Percentiles rank a stretch among this genome's conserved stretches.
These are phyloP conservation scores for Salvelinus namaycush DNA, from an alignment of 2,113 vertebrate genomes.

Conservation along the genomic window DNA sequence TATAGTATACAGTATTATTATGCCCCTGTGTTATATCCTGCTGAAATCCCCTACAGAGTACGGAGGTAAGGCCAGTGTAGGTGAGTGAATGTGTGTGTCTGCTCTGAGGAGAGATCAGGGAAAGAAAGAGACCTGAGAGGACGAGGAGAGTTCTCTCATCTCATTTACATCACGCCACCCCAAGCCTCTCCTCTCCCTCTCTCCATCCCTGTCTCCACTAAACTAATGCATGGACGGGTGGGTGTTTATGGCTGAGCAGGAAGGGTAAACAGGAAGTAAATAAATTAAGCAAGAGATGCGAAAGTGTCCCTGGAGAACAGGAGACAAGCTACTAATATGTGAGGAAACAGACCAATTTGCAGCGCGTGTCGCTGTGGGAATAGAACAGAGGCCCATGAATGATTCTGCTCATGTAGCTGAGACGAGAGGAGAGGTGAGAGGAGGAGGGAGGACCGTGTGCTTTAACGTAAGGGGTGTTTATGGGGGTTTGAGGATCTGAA, in stretches of 20 bases:
- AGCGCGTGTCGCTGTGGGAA: conserved; percentile 45
- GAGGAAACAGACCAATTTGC: conserved; percentile 53
- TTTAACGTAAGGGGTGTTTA: conserved; percentile 19
- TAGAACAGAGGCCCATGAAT: conserved; percentile 27
- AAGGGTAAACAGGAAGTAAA: conserved; percentile 50
- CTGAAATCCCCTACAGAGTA: conserved; percentile 50
- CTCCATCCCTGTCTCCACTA: conserved; percentile 8
- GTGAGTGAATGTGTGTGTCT: conserved; percentile 32
- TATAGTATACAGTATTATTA: conserved; percentile 32
- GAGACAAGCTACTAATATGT: conserved; percentile 40
- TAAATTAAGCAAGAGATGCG: conserved; percentile 50
- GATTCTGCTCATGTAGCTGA: conserved; percentile 47
- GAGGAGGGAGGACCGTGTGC: conserved; percentile 3
- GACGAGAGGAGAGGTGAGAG: background rate
- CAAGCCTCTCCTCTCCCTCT: conserved; percentile 35
- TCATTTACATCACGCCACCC: conserved; percentile 65
- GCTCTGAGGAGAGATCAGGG: conserved; percentile 51
- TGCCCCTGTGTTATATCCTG: conserved; percentile 52
- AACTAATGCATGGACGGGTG: background rate
- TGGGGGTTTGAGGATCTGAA: conserved; percentile 15
- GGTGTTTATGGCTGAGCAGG: conserved; percentile 8
- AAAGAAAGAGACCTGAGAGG: conserved; percentile 35
- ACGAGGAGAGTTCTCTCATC: conserved; percentile 50
- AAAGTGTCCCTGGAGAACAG: conserved; percentile 44
- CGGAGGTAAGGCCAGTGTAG: conserved; percentile 41